Conservation (phyloP, 2,113 vertebrate genomes). For the Delphinapterus leucas region DNA sequence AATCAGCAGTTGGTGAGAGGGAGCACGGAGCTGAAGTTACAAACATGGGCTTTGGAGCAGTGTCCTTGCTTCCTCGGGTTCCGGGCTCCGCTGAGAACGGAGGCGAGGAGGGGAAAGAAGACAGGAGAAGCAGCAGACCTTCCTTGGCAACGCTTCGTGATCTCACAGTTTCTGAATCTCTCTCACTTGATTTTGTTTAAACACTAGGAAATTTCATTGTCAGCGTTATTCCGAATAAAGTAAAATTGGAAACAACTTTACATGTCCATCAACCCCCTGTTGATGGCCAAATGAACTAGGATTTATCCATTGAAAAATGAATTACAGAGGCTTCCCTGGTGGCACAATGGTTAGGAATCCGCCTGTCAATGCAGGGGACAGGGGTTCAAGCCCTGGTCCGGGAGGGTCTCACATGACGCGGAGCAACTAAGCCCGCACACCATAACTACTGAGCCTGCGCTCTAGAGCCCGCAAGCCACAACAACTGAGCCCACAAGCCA, state of each 20-base stretch:
- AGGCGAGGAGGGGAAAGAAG: not conserved
- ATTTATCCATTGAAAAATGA: not conserved
- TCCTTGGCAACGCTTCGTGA: not conserved
- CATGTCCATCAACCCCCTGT: not conserved
- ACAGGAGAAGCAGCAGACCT: not conserved
- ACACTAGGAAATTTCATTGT: not conserved
- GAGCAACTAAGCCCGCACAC: no score
- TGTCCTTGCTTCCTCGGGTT: not conserved
- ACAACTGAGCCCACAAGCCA: no score
- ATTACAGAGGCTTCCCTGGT: not conserved
- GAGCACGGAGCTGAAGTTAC: not conserved
- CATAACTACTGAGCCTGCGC: no score
- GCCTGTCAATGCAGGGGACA: no score
- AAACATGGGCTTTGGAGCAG: not conserved
- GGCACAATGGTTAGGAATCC: no score
- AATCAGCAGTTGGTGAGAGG: not conserved
- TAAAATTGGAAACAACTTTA: not conserved
- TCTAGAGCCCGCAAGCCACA: no score
- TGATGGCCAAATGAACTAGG: not conserved
- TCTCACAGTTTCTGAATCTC: not conserved
- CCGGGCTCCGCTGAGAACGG: not conserved
- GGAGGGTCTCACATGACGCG: no score
- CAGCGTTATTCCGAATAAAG: not conserved
- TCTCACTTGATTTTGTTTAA: slow-evolving; percentile 36
- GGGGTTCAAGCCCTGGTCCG: no score